A percentile compares a stretch with the other conserved stretches of the same genome.
These are phyloP conservation scores for Ecdyonurus torrentis DNA, from an alignment of 2,888 invertebrate genomes.

Conservation along the genomic window DNA sequence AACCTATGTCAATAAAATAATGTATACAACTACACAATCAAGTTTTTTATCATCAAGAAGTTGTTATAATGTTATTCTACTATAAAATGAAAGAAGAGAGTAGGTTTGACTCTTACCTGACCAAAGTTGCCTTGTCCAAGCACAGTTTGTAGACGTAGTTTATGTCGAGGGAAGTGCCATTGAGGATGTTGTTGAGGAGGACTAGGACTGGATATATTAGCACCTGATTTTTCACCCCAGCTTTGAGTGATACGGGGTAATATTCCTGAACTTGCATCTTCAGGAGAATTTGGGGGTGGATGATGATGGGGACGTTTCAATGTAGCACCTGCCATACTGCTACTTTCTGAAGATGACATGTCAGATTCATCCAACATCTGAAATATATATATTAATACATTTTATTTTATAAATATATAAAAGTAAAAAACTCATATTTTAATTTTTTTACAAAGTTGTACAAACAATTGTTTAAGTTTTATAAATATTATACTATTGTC, in stretches of 20 bases:
- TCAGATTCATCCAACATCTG: constrained; percentile 33
- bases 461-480: no score
- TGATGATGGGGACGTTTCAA: constrained; percentile 1
- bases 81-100: background rate
- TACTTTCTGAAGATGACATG: constrained; percentile 32
- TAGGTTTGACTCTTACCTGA: constrained; percentile 33
- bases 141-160: constrained; percentile 57
- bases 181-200: constrained; percentile 3
- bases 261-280: background rate
- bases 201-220: background rate
- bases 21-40: no score
- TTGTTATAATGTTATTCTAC: no score
- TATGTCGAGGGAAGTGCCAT: constrained; percentile 64
- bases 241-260: background rate
- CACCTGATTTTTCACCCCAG: constrained; percentile 3
- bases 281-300: constrained; percentile 1
- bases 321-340: constrained; percentile 20
- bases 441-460: no score
- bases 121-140: constrained; percentile 76
- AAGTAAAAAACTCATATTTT: no score
- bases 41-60: no score
- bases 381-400: constrained; percentile 7
- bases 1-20: no score
- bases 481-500: no score
- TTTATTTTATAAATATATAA: no score